These are phyloP conservation scores for Ammodramus savannarum DNA, from an alignment of 2,113 vertebrate species.

Conservation along the genomic window DNA sequence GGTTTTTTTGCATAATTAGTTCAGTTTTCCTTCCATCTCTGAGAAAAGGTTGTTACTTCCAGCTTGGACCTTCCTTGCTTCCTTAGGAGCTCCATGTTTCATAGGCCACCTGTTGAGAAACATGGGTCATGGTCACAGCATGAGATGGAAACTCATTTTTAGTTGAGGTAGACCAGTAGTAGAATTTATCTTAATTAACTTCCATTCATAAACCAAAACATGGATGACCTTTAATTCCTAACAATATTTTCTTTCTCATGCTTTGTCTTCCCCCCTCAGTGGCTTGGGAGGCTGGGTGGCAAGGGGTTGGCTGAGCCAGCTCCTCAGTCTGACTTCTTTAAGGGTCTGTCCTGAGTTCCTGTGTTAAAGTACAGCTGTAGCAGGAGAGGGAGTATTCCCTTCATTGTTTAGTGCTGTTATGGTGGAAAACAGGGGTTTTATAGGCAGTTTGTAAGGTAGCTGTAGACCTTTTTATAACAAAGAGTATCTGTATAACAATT, in stretches of 20 bases:
- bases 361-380: neutral
- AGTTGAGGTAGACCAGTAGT: neutral
- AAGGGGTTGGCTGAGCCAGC: neutral
- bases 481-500: neutral
- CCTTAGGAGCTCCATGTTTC: neutral
- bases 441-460: neutral
- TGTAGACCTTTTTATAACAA: constrained; percentile 16
- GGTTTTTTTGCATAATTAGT: neutral
- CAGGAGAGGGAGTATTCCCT: neutral
- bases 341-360: neutral
- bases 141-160: neutral
- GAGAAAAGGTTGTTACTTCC: neutral
- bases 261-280: neutral
- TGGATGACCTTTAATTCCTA: neutral
- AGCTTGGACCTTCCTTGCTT: neutral
- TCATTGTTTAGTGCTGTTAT: neutral
- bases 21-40: neutral
- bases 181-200: neutral
- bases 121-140: neutral
- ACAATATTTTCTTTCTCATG: neutral
- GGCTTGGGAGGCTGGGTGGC: neutral
- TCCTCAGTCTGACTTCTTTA: neutral
- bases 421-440: neutral
- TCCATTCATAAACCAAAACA: neutral
- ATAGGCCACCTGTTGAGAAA: neutral